Evolutionary conservation across 2,888 invertebrate species (phyloP).

Genomic region (Mythimna albipuncta): DNA sequence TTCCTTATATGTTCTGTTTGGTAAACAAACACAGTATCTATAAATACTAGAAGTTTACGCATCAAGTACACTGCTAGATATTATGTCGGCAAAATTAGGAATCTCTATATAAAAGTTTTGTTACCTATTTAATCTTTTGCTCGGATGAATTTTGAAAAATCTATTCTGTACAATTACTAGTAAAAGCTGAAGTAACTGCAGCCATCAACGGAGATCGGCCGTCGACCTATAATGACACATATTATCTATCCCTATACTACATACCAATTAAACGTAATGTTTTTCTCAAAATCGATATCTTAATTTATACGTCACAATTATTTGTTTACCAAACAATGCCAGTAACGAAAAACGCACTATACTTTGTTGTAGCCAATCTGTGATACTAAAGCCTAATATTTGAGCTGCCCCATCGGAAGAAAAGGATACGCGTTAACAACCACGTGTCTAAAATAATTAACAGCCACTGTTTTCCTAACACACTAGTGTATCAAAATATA

Average conservation of each 20-base stretch:
- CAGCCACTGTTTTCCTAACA: constrained; percentile 13
- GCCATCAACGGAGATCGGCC: too few species aligned
- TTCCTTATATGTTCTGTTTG: background rate
- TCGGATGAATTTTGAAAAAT: too few species aligned
- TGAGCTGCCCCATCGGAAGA: constrained; percentile 5
- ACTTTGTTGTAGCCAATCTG: constrained; percentile 1
- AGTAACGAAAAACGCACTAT: constrained; percentile 4
- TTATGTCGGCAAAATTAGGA: background rate
- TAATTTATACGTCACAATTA: background rate
- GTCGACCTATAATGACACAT: too few species aligned
- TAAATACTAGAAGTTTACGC: background rate
- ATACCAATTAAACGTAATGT: background rate
- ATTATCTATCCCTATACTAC: too few species aligned
- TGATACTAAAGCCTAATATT: constrained; percentile 28
- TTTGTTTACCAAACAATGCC: constrained; percentile 16
- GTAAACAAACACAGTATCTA: constrained; percentile 6
- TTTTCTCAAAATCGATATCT: background rate
- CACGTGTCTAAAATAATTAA: constrained; percentile 9
- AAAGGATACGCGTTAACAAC: constrained; percentile 15
- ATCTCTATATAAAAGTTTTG: background rate
- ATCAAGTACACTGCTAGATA: background rate
- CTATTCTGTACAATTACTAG: too few species aligned
- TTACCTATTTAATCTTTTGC: too few species aligned
- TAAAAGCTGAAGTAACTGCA: too few species aligned
- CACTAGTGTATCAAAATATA: constrained; percentile 65